Conservation (phyloP, 2,888 invertebrate genomes). For the Prenolepis imparis region DNA sequence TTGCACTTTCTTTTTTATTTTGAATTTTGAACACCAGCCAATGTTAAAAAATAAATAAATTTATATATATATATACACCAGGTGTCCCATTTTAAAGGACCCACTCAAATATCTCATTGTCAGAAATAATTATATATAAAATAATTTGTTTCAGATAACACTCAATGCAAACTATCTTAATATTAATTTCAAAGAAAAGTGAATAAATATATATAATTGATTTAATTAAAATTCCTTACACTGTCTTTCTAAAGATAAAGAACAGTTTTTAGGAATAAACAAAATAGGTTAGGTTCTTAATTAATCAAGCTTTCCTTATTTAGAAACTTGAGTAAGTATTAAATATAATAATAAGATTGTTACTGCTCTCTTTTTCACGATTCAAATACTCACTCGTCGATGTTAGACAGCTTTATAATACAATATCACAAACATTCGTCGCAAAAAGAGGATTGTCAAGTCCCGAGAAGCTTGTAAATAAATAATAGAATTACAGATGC, state of each 20-base stretch:
- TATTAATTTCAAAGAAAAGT: background rate
- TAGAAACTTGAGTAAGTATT: background rate
- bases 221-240: background rate
- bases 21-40: no score
- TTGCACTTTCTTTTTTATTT: no score
- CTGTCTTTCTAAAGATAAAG: background rate
- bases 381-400: constrained; percentile 45
- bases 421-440: background rate
- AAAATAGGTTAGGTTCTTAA: background rate
- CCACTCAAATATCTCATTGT: no score
- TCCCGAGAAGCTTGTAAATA: background rate
- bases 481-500: background rate
- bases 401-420: constrained; percentile 42
- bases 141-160: background rate
- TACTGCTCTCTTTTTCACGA: background rate
- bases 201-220: background rate
- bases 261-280: background rate
- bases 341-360: background rate
- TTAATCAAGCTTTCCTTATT: background rate
- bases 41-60: no score
- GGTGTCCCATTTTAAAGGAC: no score
- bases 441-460: background rate
- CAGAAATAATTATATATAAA: no score
- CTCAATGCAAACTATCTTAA: background rate
- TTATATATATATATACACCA: no score